These are phyloP conservation scores for Muricea muricata DNA, from an alignment of 92 coral and sea anemone species.

Conservation along the genomic window DNA sequence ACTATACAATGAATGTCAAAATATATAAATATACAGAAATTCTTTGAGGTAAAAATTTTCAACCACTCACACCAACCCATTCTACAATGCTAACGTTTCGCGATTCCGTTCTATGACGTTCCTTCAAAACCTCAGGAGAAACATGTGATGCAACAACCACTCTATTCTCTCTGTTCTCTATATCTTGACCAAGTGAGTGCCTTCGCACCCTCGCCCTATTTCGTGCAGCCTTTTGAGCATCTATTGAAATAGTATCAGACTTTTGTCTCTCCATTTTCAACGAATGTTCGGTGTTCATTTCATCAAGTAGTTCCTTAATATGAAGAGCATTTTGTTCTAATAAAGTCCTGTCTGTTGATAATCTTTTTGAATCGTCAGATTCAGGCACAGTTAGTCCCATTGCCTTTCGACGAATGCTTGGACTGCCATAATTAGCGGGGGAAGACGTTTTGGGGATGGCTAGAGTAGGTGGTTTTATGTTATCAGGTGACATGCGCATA, in stretches of 20 bases:
- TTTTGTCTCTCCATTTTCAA: slow-evolving; percentile 94
- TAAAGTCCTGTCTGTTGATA: slow-evolving; percentile 67
- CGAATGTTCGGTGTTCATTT: slow-evolving; percentile 95
- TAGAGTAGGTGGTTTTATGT: slow-evolving; percentile 58
- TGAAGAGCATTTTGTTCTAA: slow-evolving; percentile 94
- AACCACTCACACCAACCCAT: slow-evolving; percentile 52
- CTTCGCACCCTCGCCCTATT: slow-evolving; percentile 84
- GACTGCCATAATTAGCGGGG: slow-evolving; percentile 53
- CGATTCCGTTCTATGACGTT: slow-evolving; percentile 5
- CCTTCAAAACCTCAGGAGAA: slow-evolving; percentile 2
- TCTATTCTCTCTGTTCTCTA: slow-evolving; percentile 65
- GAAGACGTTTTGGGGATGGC: slow-evolving; percentile 54
- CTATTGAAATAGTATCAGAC: slow-evolving; percentile 90
- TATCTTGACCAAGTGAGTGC: slow-evolving; percentile 94
- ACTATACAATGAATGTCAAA: slow-evolving; percentile 22
- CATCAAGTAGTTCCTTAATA: slow-evolving; percentile 87
- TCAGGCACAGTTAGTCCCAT: slow-evolving; percentile 25
- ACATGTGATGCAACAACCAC: slow-evolving; percentile 40
- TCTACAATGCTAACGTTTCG: slow-evolving; percentile 22
- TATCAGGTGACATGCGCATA: slow-evolving; percentile 59
- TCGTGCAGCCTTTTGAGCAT: slow-evolving; percentile 94
- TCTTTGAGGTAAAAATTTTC: neutral
- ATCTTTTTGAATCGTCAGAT: slow-evolving; percentile 45
- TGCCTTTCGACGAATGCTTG: slow-evolving; percentile 63
- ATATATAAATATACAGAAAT: slow-evolving; percentile 41